Percentiles rank a stretch among this genome's conserved stretches.
These are phyloP conservation scores for Physocephala rufipes DNA, from an alignment of 2,888 invertebrate genomes.

Conservation along the genomic window DNA sequence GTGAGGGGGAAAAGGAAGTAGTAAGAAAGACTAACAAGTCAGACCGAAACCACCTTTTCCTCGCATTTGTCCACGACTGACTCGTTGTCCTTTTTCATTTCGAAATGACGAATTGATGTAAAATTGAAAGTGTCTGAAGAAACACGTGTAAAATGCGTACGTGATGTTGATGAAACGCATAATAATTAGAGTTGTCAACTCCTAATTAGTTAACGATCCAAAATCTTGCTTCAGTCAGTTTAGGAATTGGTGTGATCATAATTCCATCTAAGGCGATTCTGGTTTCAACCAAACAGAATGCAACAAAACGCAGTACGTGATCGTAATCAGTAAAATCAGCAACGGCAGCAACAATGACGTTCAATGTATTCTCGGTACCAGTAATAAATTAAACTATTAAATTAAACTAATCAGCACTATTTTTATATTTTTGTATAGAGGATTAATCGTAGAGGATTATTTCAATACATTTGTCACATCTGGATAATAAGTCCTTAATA, in stretches of 20 bases:
- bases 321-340: slow-evolving; percentile 8
- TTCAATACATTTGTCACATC: too few species aligned
- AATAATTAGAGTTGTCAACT: slow-evolving; percentile 53
- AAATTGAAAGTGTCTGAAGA: slow-evolving; percentile 41
- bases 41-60: background rate
- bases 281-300: background rate
- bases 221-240: slow-evolving; percentile 8
- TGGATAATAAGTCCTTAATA: too few species aligned
- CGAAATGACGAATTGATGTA: background rate
- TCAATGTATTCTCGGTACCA: background rate
- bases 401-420: too few species aligned
- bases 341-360: slow-evolving; percentile 26
- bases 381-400: too few species aligned
- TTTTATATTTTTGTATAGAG: too few species aligned
- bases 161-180: slow-evolving; percentile 38
- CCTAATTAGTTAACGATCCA: slow-evolving; percentile 55
- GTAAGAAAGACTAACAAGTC: too few species aligned
- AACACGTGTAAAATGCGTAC: background rate
- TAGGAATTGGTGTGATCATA: background rate
- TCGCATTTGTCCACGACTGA: background rate
- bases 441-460: too few species aligned
- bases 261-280: slow-evolving; percentile 1
- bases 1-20: too few species aligned
- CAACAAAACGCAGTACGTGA: slow-evolving; percentile 22
- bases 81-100: slow-evolving; percentile 9